phyloP scores from a whole-genome alignment of 2,113 vertebrate species.

The Thamnaconus septentrionalis region DNA sequence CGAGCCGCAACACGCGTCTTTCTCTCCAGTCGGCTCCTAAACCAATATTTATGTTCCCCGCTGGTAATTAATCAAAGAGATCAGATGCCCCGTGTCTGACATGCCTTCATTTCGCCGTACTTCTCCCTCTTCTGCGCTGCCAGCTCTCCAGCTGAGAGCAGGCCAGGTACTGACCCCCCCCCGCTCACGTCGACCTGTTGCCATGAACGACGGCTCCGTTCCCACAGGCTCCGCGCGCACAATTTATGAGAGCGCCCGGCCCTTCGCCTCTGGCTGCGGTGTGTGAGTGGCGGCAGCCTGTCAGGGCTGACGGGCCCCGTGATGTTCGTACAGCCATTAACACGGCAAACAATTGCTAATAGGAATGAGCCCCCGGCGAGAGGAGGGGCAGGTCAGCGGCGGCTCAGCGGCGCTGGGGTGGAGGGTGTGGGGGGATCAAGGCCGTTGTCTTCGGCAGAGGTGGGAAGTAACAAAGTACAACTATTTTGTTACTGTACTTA shows the following conservation, averaged over 20 bases:
- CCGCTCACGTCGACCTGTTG: slow-evolving; percentile 29
- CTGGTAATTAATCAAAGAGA: slow-evolving; percentile 15
- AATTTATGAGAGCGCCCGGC: slow-evolving; percentile 69
- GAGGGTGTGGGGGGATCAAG: no score
- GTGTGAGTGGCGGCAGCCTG: slow-evolving; percentile 75
- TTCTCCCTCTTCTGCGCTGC: slow-evolving; percentile 1
- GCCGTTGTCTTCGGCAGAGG: no score
- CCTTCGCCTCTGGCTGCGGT: slow-evolving; percentile 76
- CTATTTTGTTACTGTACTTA: no score
- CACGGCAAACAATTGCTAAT: slow-evolving; percentile 75
- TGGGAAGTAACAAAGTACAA: no score
- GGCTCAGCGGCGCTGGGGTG: slow-evolving; percentile 7
- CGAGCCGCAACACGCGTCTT: no score
- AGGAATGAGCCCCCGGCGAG: slow-evolving; percentile 80
- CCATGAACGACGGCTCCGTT: slow-evolving; percentile 8
- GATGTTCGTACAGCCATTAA: slow-evolving; percentile 84
- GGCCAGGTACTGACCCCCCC: slow-evolving; percentile 19
- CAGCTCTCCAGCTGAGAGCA: slow-evolving; percentile 2
- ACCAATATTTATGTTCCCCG: slow-evolving; percentile 18
- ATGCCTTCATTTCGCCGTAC: slow-evolving; percentile 24
- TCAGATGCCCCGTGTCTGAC: slow-evolving; percentile 33
- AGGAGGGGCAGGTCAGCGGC: slow-evolving; percentile 38
- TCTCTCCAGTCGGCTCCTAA: neutral
- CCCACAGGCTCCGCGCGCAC: slow-evolving; percentile 60
- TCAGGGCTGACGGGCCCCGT: slow-evolving; percentile 66